Conservation (phyloP, 1,140 invertebrate species). For the Saccostrea echinata region DNA sequence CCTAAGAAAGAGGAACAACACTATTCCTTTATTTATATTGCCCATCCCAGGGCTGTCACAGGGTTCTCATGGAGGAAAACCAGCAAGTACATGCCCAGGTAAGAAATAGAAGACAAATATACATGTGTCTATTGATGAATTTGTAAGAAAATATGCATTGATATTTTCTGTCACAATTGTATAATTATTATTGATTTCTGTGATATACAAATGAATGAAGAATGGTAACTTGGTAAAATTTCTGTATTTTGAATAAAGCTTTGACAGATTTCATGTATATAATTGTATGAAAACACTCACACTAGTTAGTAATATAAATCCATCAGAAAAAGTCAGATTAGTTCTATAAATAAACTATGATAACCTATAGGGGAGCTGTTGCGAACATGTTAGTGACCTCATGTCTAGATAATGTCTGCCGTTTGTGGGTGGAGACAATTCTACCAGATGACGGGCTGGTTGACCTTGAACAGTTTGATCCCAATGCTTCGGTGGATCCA, state of each 20-base stretch:
- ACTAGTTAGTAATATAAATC: too few relatives aligned
- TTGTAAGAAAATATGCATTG: too few relatives aligned
- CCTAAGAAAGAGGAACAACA: constrained; percentile 85
- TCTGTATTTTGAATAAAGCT: too few relatives aligned
- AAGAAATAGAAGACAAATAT: constrained; percentile 79
- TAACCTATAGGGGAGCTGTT: constrained; percentile 88
- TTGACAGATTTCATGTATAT: too few relatives aligned
- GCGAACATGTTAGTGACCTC: constrained; percentile 99
- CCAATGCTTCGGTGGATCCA: constrained; percentile 85
- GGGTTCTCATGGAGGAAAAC: constrained; percentile 98
- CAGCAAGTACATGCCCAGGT: constrained; percentile 99
- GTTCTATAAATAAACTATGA: too few relatives aligned
- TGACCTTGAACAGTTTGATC: constrained; percentile 89
- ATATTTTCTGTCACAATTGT: too few relatives aligned
- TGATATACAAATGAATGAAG: too few relatives aligned
- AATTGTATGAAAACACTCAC: too few relatives aligned
- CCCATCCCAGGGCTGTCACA: constrained; percentile 96
- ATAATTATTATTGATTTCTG: too few relatives aligned
- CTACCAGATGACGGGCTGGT: constrained; percentile 96
- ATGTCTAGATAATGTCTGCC: constrained; percentile 98
- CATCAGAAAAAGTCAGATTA: too few relatives aligned
- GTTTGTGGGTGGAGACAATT: constrained; percentile 98
- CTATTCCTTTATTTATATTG: constrained; percentile 96
- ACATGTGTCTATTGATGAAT: too few relatives aligned
- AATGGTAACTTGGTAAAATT: too few relatives aligned